Evolutionary conservation across 2,888 invertebrate species (phyloP), one percentile per base, ranked within the genome.

Genomic region (Bombylius discolor): DNA sequence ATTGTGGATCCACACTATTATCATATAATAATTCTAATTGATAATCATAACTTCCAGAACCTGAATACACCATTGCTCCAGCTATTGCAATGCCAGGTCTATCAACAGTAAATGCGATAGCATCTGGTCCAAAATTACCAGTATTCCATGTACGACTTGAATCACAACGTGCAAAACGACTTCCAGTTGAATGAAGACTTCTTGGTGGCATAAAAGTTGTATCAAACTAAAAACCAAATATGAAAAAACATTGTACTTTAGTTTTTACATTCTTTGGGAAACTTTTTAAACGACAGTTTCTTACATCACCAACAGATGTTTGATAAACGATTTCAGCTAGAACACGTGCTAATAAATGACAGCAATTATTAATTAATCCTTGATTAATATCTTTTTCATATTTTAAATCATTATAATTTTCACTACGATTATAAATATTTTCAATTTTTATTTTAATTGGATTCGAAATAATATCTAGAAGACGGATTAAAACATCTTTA

Each of bases 111-210:
- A 97, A 94, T 66, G 91, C 91, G 65, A 99, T 89, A 1, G 96
- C 96, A 75, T 99, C 98, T 0, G 96, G 93, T 11, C 93, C 93
- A 39, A 96, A 96, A 70, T 93, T 94, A 5, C 96, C 94, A 0
- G 96, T 94, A 71, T 97, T 96, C 98, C 98, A 98, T 1, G 90
- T 89, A 49, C 93, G 83, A 51, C 87, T 86, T 62, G 88, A 85
- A 70, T 94, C 95, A 49, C 89, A 87, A 51, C 93, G 83, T 47
- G 91, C 88, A 72, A 97, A 98, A 34, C 97, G 81, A 44, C 89
- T 88, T 0, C 93, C 91, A 0, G 95, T 94, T 49, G 87, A 82
- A 61, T 91, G 83, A 62, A 93, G 77, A 45, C 89, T 85, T 50
- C 90, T 79, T n/a, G 85, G 84, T 5, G 73, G 73, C 57, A 73